phyloP scores from a whole-genome alignment of 2,888 invertebrate species.

The Campoplex nolae region DNA sequence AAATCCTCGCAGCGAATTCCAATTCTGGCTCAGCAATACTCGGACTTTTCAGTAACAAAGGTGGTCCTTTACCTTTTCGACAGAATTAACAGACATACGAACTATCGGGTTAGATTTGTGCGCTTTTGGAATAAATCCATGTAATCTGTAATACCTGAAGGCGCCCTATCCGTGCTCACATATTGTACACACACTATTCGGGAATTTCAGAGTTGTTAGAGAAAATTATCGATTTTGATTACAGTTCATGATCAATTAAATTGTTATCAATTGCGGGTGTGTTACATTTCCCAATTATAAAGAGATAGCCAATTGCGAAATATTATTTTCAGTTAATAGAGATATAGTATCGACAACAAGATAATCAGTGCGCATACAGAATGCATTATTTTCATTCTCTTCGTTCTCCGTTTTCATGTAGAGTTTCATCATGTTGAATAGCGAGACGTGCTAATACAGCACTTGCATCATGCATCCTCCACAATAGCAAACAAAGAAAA shows the following conservation, averaged over 20 bases:
- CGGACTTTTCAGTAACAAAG: slow-evolving; percentile 62
- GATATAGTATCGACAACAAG: slow-evolving; percentile 45
- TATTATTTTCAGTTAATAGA: slow-evolving; percentile 56
- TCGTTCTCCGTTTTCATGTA: slow-evolving; percentile 14
- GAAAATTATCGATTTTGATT: slow-evolving; percentile 33
- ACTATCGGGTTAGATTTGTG: slow-evolving; percentile 59
- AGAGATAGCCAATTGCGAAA: slow-evolving; percentile 40
- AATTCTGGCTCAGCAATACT: slow-evolving; percentile 41
- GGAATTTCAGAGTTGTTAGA: slow-evolving; percentile 30
- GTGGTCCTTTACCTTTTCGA: slow-evolving; percentile 71
- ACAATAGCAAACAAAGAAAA: slow-evolving; percentile 22
- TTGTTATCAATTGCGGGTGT: slow-evolving; percentile 53
- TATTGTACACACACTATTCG: slow-evolving; percentile 34
- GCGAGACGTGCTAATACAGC: slow-evolving; percentile 34
- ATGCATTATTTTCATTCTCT: slow-evolving; percentile 5
- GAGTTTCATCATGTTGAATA: slow-evolving; percentile 37
- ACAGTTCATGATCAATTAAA: slow-evolving; percentile 33
- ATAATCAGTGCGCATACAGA: slow-evolving; percentile 36
- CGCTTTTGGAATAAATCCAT: slow-evolving; percentile 38
- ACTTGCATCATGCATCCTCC: slow-evolving; percentile 52
- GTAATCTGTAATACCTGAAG: slow-evolving; percentile 32
- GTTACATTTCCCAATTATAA: slow-evolving; percentile 51
- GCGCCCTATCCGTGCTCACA: slow-evolving; percentile 30
- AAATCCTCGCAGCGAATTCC: slow-evolving; percentile 63
- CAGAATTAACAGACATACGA: slow-evolving; percentile 68